phyloP scores from a whole-genome alignment of 2,113 vertebrate genomes.

The Lates calcarifer region DNA sequence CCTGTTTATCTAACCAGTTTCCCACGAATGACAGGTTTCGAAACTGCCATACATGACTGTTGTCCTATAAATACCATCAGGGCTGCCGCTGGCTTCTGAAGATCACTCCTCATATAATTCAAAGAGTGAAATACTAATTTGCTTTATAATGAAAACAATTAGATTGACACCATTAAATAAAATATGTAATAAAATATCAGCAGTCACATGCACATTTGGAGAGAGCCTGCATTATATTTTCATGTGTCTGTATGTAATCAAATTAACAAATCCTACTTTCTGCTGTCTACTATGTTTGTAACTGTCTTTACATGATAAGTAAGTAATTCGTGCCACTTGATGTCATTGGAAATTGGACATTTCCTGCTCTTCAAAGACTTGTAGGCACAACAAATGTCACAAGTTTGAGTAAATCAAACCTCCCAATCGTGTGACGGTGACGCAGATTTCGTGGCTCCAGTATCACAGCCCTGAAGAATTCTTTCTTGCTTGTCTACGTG shows the following conservation, averaged over 20 bases:
- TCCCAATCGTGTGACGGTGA: neutral
- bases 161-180: neutral
- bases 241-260: neutral
- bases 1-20: neutral
- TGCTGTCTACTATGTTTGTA: too few species aligned
- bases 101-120: neutral
- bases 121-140: neutral
- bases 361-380: slow-evolving; percentile 3
- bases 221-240: neutral
- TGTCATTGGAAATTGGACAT: neutral
- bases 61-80: neutral
- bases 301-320: neutral
- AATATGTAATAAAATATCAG: neutral
- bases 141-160: neutral
- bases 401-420: neutral
- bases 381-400: slow-evolving; percentile 10
- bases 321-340: neutral
- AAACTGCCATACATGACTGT: too few species aligned
- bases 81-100: neutral
- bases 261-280: slow-evolving; percentile 6
- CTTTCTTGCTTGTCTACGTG: neutral
- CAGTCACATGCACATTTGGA: neutral
- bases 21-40: neutral
- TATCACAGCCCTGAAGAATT: neutral
- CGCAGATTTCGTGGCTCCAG: neutral